A percentile compares a stretch with the other conserved stretches of the same genome.
phyloP scores from a whole-genome alignment of 2,113 vertebrate genomes.

The Lasiurus borealis region DNA sequence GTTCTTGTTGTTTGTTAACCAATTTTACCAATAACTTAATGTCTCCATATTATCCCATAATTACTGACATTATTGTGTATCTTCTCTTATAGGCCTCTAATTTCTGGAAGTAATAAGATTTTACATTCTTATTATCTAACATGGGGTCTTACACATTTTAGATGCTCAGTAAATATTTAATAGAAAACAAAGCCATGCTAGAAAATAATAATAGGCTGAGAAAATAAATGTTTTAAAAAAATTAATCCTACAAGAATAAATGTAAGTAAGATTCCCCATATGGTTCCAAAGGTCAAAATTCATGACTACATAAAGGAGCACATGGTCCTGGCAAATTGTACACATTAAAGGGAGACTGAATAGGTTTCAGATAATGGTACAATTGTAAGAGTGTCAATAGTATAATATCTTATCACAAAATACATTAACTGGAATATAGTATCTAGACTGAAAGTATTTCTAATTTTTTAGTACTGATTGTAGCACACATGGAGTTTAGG shows the following conservation, averaged over 20 bases:
- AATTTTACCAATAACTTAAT: conserved; percentile 3
- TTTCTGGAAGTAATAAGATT: background rate
- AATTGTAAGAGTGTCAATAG: background rate
- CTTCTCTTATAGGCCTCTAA: background rate
- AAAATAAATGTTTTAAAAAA: background rate
- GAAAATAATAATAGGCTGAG: background rate
- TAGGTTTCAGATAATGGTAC: background rate
- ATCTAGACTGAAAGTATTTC: background rate
- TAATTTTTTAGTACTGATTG: background rate
- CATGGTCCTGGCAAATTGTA: background rate
- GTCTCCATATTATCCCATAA: background rate
- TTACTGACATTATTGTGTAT: background rate
- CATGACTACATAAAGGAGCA: background rate
- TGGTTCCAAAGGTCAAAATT: background rate
- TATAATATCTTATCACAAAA: background rate
- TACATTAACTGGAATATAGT: background rate
- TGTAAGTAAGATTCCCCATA: background rate
- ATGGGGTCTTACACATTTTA: background rate
- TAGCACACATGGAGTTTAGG: background rate
- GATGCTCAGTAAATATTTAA: background rate
- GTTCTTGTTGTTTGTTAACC: background rate
- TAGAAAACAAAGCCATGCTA: background rate
- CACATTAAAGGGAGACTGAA: background rate
- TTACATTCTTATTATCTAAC: background rate
- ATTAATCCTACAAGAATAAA: background rate